A percentile compares a stretch with the other conserved stretches of the same genome.
phyloP scores from a whole-genome alignment of 1,140 invertebrate genomes.

The Diploscapter pachys region DNA sequence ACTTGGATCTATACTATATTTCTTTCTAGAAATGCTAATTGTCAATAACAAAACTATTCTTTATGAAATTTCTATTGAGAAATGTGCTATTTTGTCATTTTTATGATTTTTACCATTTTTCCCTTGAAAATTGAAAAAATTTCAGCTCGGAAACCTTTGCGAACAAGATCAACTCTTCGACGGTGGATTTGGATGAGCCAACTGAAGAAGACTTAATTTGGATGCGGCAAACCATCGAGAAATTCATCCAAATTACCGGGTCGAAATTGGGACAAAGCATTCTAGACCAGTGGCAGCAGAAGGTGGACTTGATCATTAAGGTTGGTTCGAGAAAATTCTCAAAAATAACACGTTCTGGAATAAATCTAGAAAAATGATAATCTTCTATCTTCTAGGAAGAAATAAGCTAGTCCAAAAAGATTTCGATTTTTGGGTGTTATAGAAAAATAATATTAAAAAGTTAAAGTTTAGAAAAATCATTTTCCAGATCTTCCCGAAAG shows the following conservation, averaged over 20 bases:
- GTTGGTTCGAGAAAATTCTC: slow-evolving; percentile 59
- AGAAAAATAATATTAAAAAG: not conserved
- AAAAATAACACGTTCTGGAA: no score
- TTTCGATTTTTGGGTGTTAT: no score
- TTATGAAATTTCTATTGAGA: no score
- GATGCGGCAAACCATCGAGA: slow-evolving; percentile 75
- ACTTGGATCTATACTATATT: not conserved
- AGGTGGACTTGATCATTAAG: slow-evolving; percentile 81
- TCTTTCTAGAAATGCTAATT: not conserved
- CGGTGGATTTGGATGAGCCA: slow-evolving; percentile 54
- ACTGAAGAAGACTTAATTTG: slow-evolving; percentile 73
- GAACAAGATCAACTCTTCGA: slow-evolving; percentile 51
- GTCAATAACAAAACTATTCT: slow-evolving; percentile 4
- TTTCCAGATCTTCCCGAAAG: slow-evolving; percentile 75
- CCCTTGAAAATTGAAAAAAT: no score
- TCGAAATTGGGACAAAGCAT: slow-evolving; percentile 79
- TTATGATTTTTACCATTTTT: no score
- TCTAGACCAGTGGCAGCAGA: slow-evolving; percentile 76
- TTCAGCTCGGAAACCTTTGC: slow-evolving; percentile 9
- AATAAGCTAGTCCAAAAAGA: no score
- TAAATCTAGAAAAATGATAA: no score
- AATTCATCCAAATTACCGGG: slow-evolving; percentile 85
- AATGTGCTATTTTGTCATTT: no score
- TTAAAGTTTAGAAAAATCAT: not conserved
- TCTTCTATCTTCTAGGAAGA: no score